Conservation (phyloP, 2,888 invertebrate genomes). For the Noctua janthe region DNA sequence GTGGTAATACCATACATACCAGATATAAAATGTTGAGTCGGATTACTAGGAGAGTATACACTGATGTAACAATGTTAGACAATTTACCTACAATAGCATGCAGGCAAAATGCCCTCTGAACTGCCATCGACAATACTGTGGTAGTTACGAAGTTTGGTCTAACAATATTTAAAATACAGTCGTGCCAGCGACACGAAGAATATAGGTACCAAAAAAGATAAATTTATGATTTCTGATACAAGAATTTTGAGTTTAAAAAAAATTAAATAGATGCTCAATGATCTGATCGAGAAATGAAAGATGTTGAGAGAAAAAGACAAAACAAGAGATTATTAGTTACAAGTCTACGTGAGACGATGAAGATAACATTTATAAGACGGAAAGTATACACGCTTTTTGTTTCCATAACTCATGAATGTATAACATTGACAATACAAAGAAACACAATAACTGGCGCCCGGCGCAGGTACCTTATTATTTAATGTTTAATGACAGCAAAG, state of each 20-base stretch:
- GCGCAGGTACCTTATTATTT: neutral
- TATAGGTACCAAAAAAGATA: neutral
- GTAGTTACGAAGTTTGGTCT: too few species aligned
- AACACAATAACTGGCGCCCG: neutral
- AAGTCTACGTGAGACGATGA: constrained; percentile 4
- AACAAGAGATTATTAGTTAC: neutral
- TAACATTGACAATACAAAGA: constrained; percentile 5
- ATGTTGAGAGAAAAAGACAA: neutral
- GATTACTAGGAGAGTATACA: neutral
- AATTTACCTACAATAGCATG: neutral
- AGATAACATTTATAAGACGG: neutral
- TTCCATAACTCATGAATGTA: neutral
- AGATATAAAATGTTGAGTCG: neutral
- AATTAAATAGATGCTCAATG: neutral
- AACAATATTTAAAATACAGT: neutral
- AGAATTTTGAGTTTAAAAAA: neutral
- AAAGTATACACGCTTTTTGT: neutral
- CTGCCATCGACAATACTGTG: neutral
- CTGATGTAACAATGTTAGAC: neutral
- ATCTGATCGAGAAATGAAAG: neutral
- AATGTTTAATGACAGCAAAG: neutral
- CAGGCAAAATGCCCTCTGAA: neutral
- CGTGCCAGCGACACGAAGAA: neutral
- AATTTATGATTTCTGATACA: neutral
- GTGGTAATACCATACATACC: neutral